Conservation (phyloP, 1,140 invertebrate species). For the Phymastichus coffea region DNA sequence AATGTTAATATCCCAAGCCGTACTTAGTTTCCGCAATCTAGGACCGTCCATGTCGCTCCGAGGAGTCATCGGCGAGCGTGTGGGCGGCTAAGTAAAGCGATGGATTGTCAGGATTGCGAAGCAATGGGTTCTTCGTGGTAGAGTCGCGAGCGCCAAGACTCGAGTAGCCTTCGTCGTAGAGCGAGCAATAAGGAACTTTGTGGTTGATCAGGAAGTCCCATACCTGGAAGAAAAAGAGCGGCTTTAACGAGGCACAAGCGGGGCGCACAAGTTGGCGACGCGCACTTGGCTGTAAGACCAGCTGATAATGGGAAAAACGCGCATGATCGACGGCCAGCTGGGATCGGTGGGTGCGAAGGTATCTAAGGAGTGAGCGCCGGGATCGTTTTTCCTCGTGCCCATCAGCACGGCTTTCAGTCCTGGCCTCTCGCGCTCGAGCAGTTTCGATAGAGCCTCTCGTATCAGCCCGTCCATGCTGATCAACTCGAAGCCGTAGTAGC, state of each 20-base stretch:
- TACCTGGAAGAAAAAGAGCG: constrained; percentile 57
- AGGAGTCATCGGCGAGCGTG: constrained; percentile 64
- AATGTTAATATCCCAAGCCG: no score
- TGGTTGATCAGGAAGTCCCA: constrained; percentile 83
- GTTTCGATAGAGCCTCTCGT: constrained; percentile 65
- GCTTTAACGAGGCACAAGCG: no score
- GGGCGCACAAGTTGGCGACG: no score
- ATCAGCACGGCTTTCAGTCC: constrained; percentile 81
- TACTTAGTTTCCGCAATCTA: no score
- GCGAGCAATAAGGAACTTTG: constrained; percentile 81
- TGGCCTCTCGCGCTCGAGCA: constrained; percentile 65
- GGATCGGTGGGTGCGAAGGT: constrained; percentile 68
- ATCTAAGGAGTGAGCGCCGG: constrained; percentile 67
- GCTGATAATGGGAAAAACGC: constrained; percentile 84
- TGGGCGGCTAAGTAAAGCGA: constrained; percentile 76
- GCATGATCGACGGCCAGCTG: constrained; percentile 84
- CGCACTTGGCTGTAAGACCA: constrained; percentile 78
- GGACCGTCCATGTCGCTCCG: constrained; percentile 77
- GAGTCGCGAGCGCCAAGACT: constrained; percentile 79
- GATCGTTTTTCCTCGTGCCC: constrained; percentile 85
- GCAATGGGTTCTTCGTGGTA: constrained; percentile 76
- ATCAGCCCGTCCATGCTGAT: no score
- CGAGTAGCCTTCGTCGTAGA: constrained; percentile 89
- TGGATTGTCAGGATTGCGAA: constrained; percentile 58
- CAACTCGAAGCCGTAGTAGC: constrained; percentile 74